These are phyloP conservation scores for Formica aserva DNA, from an alignment of 2,888 invertebrate species.

Conservation along the genomic window DNA sequence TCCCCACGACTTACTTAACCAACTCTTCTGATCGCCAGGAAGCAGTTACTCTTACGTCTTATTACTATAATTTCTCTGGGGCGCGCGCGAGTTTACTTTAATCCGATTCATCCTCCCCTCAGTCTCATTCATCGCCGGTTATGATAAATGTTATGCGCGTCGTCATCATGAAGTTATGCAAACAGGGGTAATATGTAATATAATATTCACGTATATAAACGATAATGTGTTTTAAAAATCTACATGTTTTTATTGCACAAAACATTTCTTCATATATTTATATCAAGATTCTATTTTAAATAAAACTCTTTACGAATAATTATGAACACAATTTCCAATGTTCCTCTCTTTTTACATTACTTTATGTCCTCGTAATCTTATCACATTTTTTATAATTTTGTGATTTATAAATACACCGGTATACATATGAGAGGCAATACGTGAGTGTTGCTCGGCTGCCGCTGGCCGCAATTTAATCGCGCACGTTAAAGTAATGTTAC, in stretches of 20 bases:
- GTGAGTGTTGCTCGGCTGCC: constrained; percentile 21
- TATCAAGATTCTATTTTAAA: neutral
- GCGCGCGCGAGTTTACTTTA: constrained; percentile 21
- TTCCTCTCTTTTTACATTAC: neutral
- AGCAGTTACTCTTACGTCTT: constrained; percentile 40
- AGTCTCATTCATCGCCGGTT: constrained; percentile 28
- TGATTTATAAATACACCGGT: constrained; percentile 27
- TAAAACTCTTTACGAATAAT: neutral
- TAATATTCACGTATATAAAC: neutral
- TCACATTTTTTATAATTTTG: constrained; percentile 16
- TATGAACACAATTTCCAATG: constrained; percentile 13
- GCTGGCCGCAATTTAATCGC: constrained; percentile 41
- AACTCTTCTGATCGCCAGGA: constrained; percentile 43
- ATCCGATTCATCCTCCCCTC: constrained; percentile 36
- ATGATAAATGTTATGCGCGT: constrained; percentile 25
- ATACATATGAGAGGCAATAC: constrained; percentile 15
- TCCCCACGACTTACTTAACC: constrained; percentile 22
- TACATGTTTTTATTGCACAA: neutral
- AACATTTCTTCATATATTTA: neutral
- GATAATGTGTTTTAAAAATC: neutral
- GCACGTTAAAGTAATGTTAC: constrained; percentile 46
- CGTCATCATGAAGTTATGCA: constrained; percentile 17
- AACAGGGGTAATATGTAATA: constrained; percentile 8
- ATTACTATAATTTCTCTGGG: constrained; percentile 39
- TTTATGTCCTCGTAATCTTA: neutral